phyloP scores from a whole-genome alignment of 2,797 vertebrate genomes.

The Carapus acus region DNA sequence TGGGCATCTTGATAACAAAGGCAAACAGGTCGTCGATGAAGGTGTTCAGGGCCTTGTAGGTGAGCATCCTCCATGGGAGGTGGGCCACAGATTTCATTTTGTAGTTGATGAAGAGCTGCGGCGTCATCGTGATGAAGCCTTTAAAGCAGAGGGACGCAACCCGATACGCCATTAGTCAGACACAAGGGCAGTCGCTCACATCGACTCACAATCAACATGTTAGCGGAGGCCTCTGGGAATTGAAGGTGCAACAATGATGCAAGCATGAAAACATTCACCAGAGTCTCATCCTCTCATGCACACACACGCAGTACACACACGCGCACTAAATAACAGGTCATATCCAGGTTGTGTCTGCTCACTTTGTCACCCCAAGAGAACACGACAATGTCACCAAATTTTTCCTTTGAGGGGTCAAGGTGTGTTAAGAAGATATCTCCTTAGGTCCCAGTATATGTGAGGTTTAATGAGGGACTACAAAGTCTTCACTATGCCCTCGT shows the following conservation, averaged over 20 bases:
- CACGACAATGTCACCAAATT: too few relatives aligned
- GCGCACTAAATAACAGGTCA: constrained; percentile 1
- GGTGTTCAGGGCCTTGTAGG: constrained; percentile 96
- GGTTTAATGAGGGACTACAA: too few relatives aligned
- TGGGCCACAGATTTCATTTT: constrained; percentile 97
- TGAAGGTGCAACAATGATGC: constrained; percentile 44
- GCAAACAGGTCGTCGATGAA: constrained; percentile 98
- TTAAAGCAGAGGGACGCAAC: constrained; percentile 1
- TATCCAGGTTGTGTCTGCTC: constrained; percentile 5
- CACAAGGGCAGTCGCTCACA: background rate
- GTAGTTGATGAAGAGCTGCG: constrained; percentile 97
- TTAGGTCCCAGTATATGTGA: too few relatives aligned
- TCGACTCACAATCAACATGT: constrained; percentile 37
- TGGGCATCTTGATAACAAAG: constrained; percentile 98
- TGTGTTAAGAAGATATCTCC: too few relatives aligned
- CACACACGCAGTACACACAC: too few relatives aligned
- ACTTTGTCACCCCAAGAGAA: too few relatives aligned
- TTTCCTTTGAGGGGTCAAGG: too few relatives aligned
- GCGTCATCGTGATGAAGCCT: constrained; percentile 98
- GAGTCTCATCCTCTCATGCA: constrained; percentile 1
- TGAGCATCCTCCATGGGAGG: constrained; percentile 97
- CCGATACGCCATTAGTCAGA: background rate
- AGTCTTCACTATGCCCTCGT: too few relatives aligned
- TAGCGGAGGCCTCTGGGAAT: constrained; percentile 30
- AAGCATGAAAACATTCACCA: constrained; percentile 41